Evolutionary conservation across 2,888 invertebrate genomes (phyloP), one percentile per base, ranked within the genome.

Genomic region (Digitonthophagus gazella): DNA sequence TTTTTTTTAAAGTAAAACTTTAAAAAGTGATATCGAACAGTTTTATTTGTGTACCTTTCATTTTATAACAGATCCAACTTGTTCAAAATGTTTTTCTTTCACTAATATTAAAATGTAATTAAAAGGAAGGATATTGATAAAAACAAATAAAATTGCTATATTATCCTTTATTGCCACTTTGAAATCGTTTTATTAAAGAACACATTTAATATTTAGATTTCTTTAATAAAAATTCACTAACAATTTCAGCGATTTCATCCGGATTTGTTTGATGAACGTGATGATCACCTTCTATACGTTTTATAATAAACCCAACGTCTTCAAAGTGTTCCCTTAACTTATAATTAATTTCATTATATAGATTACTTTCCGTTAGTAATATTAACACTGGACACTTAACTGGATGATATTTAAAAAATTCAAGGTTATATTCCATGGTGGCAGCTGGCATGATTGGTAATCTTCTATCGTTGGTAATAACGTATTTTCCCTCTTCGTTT

Each of bases 251-350:
- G 3, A 67, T 58, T 11, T 58, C 56, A 14, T 65, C 61, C 8
- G 69, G 69, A 67, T 69, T 66, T 11, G 65, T 65, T 3, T 64
- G 22, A 63, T 70, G 70, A 3, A 66, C 66, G 16, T 67, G 65
- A 67, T 70, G 70, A 54, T 67, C 65, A 19, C 61, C 70, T n/a
- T 70, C 56, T 16, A 70, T 55, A 3, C 14, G 44, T 56, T 70
- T 67, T 11, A 70, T 57, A 28, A 54, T 54, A 70, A 67, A 67
- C 11, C 22, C 63, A 63, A 65, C 55, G 8, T 70, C 61, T 63
- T 54, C 15, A 61, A 67, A 70, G 19, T 57, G 16, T 20, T 61
- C 22, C n/a, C 64, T 58, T 20, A 70, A 15, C 16, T 14, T n/a
- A 14, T 16, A 20, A n/a, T 28, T 66, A 4, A 19, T 20, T 14